Percentiles rank a stretch among this genome's conserved stretches.
Conservation (phyloP, 2,888 invertebrate species). For the Volucella zonaria region DNA sequence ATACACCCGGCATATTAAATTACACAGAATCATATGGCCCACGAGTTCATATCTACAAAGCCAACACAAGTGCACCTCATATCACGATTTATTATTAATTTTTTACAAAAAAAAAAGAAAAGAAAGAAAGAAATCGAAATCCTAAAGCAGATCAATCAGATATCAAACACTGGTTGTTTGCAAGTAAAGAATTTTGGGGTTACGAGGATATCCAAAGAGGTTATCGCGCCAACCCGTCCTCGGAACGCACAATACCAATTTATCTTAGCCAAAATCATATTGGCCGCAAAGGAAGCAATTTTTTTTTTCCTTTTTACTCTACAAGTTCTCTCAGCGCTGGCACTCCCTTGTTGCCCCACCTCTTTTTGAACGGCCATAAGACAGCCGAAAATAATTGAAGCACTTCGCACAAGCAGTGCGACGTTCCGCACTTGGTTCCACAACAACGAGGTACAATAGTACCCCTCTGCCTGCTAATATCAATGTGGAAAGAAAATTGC, state of each 20-base stretch:
- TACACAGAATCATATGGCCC: conserved; percentile 42
- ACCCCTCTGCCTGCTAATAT: conserved; percentile 29
- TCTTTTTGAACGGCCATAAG: conserved; percentile 46
- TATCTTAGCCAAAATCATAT: conserved; percentile 71
- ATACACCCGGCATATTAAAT: conserved; percentile 29
- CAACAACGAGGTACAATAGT: neutral
- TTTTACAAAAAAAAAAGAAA: conserved; percentile 39
- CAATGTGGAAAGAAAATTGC: conserved; percentile 69
- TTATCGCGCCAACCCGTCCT: conserved; percentile 72
- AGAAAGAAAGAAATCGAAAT: neutral
- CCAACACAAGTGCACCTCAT: conserved; percentile 37
- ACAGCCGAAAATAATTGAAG: conserved; percentile 74
- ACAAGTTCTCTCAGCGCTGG: conserved; percentile 63
- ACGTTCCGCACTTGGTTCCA: conserved; percentile 59
- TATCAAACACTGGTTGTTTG: conserved; percentile 38
- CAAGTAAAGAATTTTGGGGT: conserved; percentile 45
- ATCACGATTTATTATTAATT: conserved; percentile 74
- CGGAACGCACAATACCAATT: conserved; percentile 73
- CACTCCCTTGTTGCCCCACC: conserved; percentile 68
- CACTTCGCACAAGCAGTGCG: conserved; percentile 72
- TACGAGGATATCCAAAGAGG: conserved; percentile 71
- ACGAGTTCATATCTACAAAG: neutral
- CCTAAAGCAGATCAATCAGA: conserved; percentile 71
- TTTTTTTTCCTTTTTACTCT: neutral
- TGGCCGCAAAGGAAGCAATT: conserved; percentile 70